These are phyloP conservation scores for Cryptoblepharus egeriae DNA, from an alignment of 2,797 vertebrate genomes.

Conservation along the genomic window DNA sequence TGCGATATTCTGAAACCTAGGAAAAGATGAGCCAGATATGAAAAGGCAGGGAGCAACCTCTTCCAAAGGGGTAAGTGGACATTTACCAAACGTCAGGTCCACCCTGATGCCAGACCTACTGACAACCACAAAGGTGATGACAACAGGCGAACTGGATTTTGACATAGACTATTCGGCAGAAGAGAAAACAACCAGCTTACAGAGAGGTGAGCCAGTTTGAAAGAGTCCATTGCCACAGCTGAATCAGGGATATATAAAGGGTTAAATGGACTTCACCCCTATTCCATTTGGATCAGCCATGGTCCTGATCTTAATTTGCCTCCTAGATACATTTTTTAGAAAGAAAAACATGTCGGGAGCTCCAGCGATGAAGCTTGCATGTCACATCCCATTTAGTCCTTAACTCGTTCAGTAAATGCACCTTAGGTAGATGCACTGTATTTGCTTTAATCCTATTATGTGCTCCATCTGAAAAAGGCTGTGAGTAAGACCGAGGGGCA, in stretches of 20 bases:
- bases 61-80: conserved; percentile 25
- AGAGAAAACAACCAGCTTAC: conserved; percentile 33
- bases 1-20: conserved; percentile 49
- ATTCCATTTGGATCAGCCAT: too few species aligned
- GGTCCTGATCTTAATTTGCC: too few species aligned
- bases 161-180: conserved; percentile 13
- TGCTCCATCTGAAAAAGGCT: background rate
- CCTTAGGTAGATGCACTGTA: conserved; percentile 6
- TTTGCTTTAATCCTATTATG: conserved; percentile 19
- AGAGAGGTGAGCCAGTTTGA: conserved; percentile 51
- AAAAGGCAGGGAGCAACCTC: conserved; percentile 54
- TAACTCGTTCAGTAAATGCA: conserved; percentile 24
- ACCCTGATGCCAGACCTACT: background rate
- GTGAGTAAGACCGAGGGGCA: background rate
- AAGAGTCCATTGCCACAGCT: too few species aligned
- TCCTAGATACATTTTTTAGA: too few species aligned
- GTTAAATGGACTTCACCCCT: too few species aligned
- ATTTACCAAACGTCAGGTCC: background rate
- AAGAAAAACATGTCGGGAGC: too few species aligned
- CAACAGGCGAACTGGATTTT: accelerated
- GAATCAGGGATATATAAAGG: too few species aligned
- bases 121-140: background rate
- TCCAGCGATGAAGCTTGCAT: too few species aligned
- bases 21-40: conserved; percentile 48
- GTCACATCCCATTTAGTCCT: too few species aligned